A percentile compares a stretch with the other conserved stretches of the same genome.
phyloP scores from a whole-genome alignment of 2,797 vertebrate genomes.

The Poecilia picta region DNA sequence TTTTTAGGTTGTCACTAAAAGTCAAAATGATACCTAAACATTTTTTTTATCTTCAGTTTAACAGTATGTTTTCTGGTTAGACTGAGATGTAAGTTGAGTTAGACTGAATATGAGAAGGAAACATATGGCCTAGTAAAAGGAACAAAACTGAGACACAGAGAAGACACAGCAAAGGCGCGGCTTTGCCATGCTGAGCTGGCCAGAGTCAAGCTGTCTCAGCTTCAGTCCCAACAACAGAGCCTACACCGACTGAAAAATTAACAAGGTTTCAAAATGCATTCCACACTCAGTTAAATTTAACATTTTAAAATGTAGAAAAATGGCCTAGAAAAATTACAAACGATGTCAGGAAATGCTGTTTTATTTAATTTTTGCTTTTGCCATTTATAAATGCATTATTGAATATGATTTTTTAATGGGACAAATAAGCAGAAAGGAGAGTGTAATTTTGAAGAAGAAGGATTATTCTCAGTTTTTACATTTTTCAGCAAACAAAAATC shows the following conservation, averaged over 20 bases:
- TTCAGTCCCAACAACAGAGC: neutral
- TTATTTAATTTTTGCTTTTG: neutral
- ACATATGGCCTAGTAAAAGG: constrained; percentile 3
- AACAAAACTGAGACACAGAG: neutral
- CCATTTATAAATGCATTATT: neutral
- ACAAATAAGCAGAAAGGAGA: neutral
- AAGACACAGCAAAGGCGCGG: neutral
- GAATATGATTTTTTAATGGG: neutral
- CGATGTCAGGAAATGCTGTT: neutral
- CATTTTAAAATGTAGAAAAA: neutral
- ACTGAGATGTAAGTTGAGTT: neutral
- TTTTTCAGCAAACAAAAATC: neutral
- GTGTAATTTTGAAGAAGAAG: neutral
- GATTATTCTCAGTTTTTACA: neutral
- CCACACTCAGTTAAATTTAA: neutral
- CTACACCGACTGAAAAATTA: neutral
- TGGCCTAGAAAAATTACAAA: neutral
- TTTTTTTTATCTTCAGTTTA: neutral
- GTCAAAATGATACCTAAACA: neutral
- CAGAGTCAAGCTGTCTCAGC: neutral
- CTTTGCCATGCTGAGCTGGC: neutral
- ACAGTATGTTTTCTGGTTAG: neutral
- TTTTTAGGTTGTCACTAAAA: neutral
- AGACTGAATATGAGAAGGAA: neutral
- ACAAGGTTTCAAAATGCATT: neutral